Conservation (phyloP, 1,140 invertebrate genomes). For the Brachionus paranguensis region DNA sequence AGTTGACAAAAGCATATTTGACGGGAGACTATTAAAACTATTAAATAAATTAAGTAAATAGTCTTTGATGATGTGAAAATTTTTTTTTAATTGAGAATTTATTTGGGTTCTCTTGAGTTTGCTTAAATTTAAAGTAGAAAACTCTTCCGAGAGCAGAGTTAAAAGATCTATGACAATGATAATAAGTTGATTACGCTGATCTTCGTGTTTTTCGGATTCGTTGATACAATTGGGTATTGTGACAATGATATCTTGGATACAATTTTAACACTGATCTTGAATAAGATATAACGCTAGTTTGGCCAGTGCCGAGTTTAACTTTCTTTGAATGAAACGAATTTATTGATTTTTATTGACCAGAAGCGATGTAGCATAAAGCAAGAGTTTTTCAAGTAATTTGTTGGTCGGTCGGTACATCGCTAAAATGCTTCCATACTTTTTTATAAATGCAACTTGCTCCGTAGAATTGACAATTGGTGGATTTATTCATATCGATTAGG, state of each 20-base stretch:
- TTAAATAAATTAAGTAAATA: constrained; percentile 34
- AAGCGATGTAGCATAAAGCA: constrained; percentile 16
- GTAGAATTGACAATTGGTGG: constrained; percentile 36
- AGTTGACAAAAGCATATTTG: not conserved
- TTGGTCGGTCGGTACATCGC: constrained; percentile 29
- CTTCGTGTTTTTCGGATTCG: constrained; percentile 25
- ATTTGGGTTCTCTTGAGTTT: constrained; percentile 35
- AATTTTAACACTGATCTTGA: constrained; percentile 36
- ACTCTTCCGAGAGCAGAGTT: constrained; percentile 34
- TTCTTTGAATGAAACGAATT: constrained; percentile 5
- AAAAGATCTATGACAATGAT: constrained; percentile 21
- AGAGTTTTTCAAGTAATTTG: constrained; percentile 20
- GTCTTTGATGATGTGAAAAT: not conserved
- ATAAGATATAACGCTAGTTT: constrained; percentile 27
- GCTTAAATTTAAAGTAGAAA: not conserved
- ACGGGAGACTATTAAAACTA: not conserved
- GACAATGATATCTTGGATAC: constrained; percentile 7
- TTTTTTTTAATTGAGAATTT: constrained; percentile 32
- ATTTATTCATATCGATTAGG: constrained; percentile 24
- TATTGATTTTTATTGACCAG: constrained; percentile 10
- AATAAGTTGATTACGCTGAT: constrained; percentile 24
- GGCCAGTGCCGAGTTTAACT: constrained; percentile 21
- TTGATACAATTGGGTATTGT: constrained; percentile 31
- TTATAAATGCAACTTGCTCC: constrained; percentile 36
- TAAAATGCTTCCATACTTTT: constrained; percentile 36